Percentiles rank a stretch among this genome's conserved stretches.
These are phyloP conservation scores for Hoplostethus atlanticus DNA, from an alignment of 2,797 vertebrate genomes.

Conservation along the genomic window DNA sequence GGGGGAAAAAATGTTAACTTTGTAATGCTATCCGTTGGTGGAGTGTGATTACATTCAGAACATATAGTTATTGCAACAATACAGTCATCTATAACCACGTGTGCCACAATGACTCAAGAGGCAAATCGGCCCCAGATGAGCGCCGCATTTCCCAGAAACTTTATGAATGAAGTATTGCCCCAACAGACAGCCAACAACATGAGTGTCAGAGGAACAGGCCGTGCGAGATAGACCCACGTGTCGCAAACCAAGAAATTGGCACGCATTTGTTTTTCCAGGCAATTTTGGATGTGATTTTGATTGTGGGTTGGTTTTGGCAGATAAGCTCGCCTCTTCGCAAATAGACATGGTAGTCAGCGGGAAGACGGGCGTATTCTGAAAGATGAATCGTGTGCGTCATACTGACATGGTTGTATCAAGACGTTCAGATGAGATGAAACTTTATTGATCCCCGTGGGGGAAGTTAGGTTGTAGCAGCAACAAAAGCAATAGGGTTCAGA, in stretches of 20 bases:
- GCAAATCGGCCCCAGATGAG: neutral
- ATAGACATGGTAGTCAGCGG: neutral
- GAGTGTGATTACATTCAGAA: neutral
- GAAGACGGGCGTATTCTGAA: no score
- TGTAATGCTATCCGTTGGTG: no score
- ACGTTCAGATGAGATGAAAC: no score
- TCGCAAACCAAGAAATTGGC: neutral
- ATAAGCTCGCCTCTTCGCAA: slow-evolving; percentile 8
- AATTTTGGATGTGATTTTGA: slow-evolving; percentile 7
- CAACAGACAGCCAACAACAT: neutral
- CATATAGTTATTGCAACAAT: neutral
- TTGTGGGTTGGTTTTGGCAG: neutral
- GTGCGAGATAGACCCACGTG: neutral
- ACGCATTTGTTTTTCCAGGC: slow-evolving; percentile 17
- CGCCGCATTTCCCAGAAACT: slow-evolving; percentile 2
- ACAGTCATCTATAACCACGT: neutral
- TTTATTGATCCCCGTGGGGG: no score
- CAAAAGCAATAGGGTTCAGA: no score
- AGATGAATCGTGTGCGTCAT: no score
- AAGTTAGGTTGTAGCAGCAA: no score
- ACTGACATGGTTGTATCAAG: no score
- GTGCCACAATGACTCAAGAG: slow-evolving; percentile 4
- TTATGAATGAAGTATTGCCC: slow-evolving; percentile 11
- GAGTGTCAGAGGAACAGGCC: slow-evolving; percentile 3
- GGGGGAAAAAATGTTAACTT: no score